Evolutionary conservation across 2,113 vertebrate species (phyloP).

Genomic region (Oreochromis niloticus): DNA sequence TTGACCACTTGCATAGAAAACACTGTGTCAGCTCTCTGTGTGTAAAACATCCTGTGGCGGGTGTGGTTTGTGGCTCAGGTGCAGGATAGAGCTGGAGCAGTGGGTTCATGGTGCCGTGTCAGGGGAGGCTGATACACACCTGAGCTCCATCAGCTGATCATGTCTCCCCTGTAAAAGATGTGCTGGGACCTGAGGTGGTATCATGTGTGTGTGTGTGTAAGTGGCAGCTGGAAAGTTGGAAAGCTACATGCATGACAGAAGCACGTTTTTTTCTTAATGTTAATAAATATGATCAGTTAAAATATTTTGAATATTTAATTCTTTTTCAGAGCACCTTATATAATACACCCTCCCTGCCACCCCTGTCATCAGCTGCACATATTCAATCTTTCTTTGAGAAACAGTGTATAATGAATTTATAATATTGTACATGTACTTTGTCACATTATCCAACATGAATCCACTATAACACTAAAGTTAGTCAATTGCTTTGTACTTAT

Average conservation of each 20-base stretch:
- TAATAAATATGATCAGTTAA: not conserved
- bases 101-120: not conserved
- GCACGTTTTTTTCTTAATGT: not conserved
- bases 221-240: not conserved
- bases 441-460: not conserved
- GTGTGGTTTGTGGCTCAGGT: not conserved
- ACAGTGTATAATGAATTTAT: fast-evolving
- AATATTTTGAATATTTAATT: not conserved
- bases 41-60: not conserved
- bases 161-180: not conserved
- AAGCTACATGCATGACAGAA: not conserved
- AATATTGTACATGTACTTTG: not conserved
- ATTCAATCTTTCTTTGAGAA: not conserved
- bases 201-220: not conserved
- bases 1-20: not conserved
- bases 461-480: not conserved
- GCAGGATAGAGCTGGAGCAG: fast-evolving
- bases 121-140: not conserved
- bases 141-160: not conserved
- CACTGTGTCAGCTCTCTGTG: not conserved
- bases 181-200: not conserved
- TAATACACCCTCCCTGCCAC: not conserved
- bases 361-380: not conserved
- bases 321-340: not conserved
- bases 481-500: not conserved